Base-by-base conservation (phyloP, 2,797 vertebrate species). In the Sardinella longiceps region DNA sequence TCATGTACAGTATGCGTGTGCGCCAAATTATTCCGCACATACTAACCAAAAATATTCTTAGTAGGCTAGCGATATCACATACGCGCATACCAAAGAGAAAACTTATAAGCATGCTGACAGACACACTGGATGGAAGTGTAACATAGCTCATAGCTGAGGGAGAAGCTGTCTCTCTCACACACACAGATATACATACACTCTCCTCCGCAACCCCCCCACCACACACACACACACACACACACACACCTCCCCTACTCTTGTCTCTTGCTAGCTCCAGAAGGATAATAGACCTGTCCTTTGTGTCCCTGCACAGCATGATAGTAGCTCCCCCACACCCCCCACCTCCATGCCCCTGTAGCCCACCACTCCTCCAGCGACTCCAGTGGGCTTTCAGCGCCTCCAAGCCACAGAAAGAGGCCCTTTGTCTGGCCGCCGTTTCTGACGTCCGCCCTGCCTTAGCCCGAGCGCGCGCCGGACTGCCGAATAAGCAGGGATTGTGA, bases 341-440 rank as follows among this genome's bases (percentile, higher is more conserved):
- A 23, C 70, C 33, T 43, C 70, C 6, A 23, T 66, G n/a, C 33
- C 39, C 39, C 81, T 18, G 39, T 18, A 28, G 80, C 70, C 18
- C 10, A 15, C 46, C 50, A 46, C 80, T 51, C 46, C 50, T 70
- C 80, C 60, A 51, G 70, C n/a, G 85, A 90, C 81, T 90, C 89
- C 90, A 91, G 92, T 94, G 83, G 93, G 92, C 95, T 97, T 96
- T 97, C 97, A 96, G 95, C 96, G 94, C 94, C 94, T 94, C 90
- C 87, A 83, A 87, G 89, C 80, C 89, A 92, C 86, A 95, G 91
- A 95, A 95, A 95, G 93, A 85, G 88, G 90, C 88, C 92, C 95
- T 94, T 95, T 95, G 94, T 95, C 94, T 92, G 86, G 88, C 25
- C 50, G 33, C 43, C 60, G 90, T 91, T 90, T 77, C 88, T 95